A percentile compares a stretch with the other conserved stretches of the same genome.
Evolutionary conservation across 2,113 vertebrate species (phyloP).

Genomic region (Gallinago jamesoni): DNA sequence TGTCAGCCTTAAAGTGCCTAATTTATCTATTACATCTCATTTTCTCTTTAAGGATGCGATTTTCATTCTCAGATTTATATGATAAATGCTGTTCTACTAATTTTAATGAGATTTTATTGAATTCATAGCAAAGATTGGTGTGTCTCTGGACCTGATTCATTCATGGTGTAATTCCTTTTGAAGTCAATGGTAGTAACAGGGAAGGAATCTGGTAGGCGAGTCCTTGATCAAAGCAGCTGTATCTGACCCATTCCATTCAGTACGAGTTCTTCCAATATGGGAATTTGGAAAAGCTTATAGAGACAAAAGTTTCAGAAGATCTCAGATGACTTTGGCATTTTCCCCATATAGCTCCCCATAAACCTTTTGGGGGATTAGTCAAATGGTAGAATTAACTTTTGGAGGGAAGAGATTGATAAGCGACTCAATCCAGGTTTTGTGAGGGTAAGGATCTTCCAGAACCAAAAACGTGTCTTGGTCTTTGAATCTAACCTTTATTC

Average conservation of each 20-base stretch:
- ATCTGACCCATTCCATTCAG: not conserved
- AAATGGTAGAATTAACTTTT: not conserved
- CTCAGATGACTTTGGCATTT: not conserved
- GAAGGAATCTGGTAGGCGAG: not conserved
- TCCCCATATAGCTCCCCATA: accelerated
- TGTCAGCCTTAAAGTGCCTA: not conserved
- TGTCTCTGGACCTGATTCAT: not conserved
- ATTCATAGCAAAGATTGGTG: not conserved
- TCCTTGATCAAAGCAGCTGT: not conserved
- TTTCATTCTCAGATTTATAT: not conserved
- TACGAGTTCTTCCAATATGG: not conserved
- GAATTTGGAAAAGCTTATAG: not conserved
- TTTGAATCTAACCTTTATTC: not conserved
- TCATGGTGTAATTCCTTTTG: not conserved
- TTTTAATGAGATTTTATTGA: not conserved
- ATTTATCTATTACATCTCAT: slow-evolving; percentile 1
- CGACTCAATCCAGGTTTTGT: not conserved
- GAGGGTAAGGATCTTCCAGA: not conserved
- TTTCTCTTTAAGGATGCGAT: not conserved
- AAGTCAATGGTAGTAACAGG: not conserved
- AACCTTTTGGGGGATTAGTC: not conserved
- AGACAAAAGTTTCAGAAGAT: not conserved
- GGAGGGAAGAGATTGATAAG: not conserved
- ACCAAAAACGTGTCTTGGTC: not conserved
- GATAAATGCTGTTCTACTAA: not conserved